Percentiles rank a stretch among this genome's conserved stretches.
These are phyloP conservation scores for Leucophenga maculata DNA, from an alignment of 2,888 invertebrate genomes.

Conservation along the genomic window DNA sequence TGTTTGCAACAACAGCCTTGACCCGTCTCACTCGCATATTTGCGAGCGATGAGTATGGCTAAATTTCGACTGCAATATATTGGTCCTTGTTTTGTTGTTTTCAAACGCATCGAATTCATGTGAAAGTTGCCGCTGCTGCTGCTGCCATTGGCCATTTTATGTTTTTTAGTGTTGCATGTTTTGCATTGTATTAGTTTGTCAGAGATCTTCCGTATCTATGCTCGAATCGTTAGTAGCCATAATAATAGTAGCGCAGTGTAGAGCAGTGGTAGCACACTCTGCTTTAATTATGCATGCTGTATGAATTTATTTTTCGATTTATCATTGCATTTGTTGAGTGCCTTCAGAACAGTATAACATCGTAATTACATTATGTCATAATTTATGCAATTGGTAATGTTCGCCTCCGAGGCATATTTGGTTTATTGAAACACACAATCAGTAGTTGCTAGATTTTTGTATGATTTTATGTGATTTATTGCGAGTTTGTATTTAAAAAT, in stretches of 20 bases:
- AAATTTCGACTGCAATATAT: constrained; percentile 1
- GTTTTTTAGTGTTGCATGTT: too few species aligned
- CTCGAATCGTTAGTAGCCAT: background rate
- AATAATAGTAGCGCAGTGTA: too few species aligned
- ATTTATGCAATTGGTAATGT: background rate
- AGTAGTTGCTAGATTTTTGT: too few species aligned
- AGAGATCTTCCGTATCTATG: background rate
- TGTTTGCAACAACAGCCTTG: constrained; percentile 8
- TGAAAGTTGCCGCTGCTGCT: background rate
- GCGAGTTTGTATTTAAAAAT: too few species aligned
- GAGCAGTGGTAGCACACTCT: background rate
- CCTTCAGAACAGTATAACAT: background rate
- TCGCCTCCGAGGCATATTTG: background rate
- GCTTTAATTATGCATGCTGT: constrained; percentile 12
- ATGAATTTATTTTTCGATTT: background rate
- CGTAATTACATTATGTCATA: background rate
- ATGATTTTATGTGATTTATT: too few species aligned
- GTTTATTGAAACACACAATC: too few species aligned
- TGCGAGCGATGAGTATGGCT: background rate
- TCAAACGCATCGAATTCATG: constrained; percentile 3
- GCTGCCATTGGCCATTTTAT: background rate
- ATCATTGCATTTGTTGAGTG: background rate
- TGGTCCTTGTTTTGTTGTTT: background rate
- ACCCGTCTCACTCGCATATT: background rate
- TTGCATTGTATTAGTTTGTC: background rate